Evolutionary conservation across 2,113 vertebrate genomes (phyloP), one percentile per base, ranked within the genome.

Genomic region (Aphyosemion australe): DNA sequence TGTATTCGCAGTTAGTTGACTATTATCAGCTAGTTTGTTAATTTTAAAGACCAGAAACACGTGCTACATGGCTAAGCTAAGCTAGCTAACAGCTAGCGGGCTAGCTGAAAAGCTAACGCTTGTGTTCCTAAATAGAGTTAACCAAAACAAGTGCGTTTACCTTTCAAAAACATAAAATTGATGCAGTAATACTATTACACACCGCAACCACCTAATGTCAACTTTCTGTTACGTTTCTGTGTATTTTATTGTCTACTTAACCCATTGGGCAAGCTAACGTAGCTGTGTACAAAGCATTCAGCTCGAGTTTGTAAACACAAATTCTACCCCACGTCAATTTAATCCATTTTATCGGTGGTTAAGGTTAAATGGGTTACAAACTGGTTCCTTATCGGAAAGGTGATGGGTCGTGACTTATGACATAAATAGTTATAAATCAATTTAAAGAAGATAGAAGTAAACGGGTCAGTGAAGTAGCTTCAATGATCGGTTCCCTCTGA

Each of bases 21-120:
- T 65, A 34, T 63, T 34, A 15, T 12, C 61, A 37, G 66, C 49
- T 45, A 14, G 59, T 84, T 82, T 57, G 69, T 87, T 82, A 81
- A 85, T 82, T 80, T 81, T 86, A 72, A 70, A 83, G 85, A 83
- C 82, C 74, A 80, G 61, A 75, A 84, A 87, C 89, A 91, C 89
- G 89, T 91, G 89, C 88, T 91, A 89, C 69, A 88, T 78, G 72
- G 87, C 86, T 89, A 86, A 53, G 88, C 86, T 88, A 89, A 14
- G 59, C 69, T 86, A 78, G 76, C 72, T 61, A 16, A 15, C 18
- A 21, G 84, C 84, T 84, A 85, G 50, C 55, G 12, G 10, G 34
- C 65, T 82, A 87, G 63, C 55, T 12, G 48, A 60, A 18, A 2
- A 57, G 48, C 60, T 59, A 57, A 61, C 49, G 12, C 5, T 16